phyloP scores from a whole-genome alignment of 2,113 vertebrate genomes.

The Xyrauchen texanus region DNA sequence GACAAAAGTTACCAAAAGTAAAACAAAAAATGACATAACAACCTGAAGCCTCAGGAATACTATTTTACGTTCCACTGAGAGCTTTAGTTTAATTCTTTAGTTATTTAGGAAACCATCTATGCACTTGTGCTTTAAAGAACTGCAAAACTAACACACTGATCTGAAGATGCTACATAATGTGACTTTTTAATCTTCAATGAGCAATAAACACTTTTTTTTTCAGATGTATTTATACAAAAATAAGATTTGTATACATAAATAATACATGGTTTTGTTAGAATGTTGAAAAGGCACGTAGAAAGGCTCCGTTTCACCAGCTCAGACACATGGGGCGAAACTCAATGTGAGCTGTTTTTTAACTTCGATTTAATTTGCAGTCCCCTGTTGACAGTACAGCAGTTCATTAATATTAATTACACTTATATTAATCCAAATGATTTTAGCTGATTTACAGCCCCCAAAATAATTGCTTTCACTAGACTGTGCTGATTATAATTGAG shows the following conservation, averaged over 20 bases:
- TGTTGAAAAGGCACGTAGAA: neutral
- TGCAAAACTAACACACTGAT: no score
- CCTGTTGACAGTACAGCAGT: conserved; percentile 27
- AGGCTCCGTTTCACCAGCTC: neutral
- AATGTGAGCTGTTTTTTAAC: conserved; percentile 14
- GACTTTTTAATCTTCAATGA: no score
- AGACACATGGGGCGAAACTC: neutral
- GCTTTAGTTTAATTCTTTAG: no score
- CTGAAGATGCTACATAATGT: no score
- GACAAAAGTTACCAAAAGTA: no score
- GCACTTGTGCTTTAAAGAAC: no score
- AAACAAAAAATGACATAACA: no score
- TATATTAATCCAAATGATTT: conserved; percentile 55
- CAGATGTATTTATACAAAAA: neutral
- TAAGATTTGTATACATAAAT: no score
- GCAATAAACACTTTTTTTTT: no score
- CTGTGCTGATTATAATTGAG: conserved; percentile 55
- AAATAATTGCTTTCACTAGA: conserved; percentile 56
- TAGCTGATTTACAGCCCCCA: conserved; percentile 41
- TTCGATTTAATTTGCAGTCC: neutral
- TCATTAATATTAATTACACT: conserved; percentile 52
- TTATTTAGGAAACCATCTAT: no score
- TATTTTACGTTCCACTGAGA: no score
- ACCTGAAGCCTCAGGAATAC: no score
- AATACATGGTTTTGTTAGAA: neutral